phyloP scores from a whole-genome alignment of 2,113 vertebrate species.

The Lonchura striata region DNA sequence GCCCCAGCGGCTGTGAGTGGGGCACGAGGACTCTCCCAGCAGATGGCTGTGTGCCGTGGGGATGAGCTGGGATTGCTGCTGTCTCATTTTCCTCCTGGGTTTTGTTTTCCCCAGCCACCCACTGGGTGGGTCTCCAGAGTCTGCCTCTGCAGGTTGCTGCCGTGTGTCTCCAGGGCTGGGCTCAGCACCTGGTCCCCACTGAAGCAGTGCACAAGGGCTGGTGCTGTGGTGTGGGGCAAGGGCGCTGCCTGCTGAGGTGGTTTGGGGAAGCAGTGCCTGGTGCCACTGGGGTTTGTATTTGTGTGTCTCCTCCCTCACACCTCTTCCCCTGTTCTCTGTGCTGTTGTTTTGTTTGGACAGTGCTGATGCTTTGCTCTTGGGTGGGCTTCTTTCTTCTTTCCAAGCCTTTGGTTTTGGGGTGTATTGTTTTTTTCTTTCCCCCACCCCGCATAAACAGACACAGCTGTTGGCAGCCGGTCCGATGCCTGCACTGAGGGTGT shows the following conservation, averaged over 20 bases:
- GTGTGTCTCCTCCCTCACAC: background rate
- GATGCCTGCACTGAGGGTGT: background rate
- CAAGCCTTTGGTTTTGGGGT: constrained; percentile 52
- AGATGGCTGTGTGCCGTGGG: background rate
- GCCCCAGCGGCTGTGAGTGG: background rate
- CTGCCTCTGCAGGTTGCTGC: background rate
- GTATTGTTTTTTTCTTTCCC: constrained; percentile 41
- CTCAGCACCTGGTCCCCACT: background rate
- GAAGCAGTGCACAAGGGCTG: background rate
- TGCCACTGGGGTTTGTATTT: background rate
- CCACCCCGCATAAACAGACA: constrained; percentile 17
- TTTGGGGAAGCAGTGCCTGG: background rate
- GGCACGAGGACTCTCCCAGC: background rate
- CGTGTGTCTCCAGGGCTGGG: background rate
- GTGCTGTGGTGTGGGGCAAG: background rate
- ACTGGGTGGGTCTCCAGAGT: background rate
- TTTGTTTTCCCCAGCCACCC: constrained; percentile 5
- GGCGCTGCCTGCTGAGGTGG: background rate
- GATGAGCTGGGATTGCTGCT: background rate
- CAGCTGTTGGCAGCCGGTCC: background rate
- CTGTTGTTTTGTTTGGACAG: constrained; percentile 26
- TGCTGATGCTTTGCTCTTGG: constrained; percentile 52
- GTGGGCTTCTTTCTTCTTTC: constrained; percentile 53
- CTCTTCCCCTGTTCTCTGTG: background rate
- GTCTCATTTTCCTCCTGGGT: background rate